Evolutionary conservation across 2,113 vertebrate genomes (phyloP), one percentile per base, ranked within the genome.

Genomic region (Alouatta palliata): DNA sequence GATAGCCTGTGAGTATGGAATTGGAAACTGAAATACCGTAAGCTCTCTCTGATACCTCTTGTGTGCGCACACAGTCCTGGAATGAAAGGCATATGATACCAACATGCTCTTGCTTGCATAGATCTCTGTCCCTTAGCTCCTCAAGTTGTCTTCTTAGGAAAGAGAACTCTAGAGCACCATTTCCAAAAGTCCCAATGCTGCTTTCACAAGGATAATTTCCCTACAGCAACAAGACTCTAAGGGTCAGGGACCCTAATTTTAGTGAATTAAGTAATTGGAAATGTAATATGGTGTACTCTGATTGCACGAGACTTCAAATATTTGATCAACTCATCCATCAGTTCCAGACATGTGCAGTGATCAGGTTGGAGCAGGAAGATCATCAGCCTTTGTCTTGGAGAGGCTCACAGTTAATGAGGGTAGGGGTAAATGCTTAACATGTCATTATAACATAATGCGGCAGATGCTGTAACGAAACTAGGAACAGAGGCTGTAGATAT

Each of bases 141-240:
- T 77, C 19, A 0, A 0, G 1, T 91, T 97, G 71, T 82, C 1
- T 70, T 92, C 71, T 49, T 91, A 71, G 27, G 54, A 75, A 86
- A 30, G 1, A 58, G 45, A 95, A 83, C 47, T 76, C 25, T 20
- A n/a, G 32, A 10, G 17, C 40, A 5, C 21, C 47, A 23, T 75
- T 61, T 37, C 43, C 23, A 77, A 66, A 66, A 93, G 19, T 11
- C 64, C 82, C 76, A 92, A 90, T 56, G 83, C 64, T 90, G 40
- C 49, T 75, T 97, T 97, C 27, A 64, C 86, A 61, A 19, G 76
- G 84, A 54, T 91, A 12, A 73, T 95, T 97, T 96, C 64, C 58
- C 25, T 79, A 27, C 19, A 71, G 56, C 68, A 64, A 64, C 90
- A 98, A n/a, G 25, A 43, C 4, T 87, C 9, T 77, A 13, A 47